Percentiles rank a stretch among this genome's conserved stretches.
Evolutionary conservation across 2,888 invertebrate species (phyloP).

Genomic region (Apamea epomidion): DNA sequence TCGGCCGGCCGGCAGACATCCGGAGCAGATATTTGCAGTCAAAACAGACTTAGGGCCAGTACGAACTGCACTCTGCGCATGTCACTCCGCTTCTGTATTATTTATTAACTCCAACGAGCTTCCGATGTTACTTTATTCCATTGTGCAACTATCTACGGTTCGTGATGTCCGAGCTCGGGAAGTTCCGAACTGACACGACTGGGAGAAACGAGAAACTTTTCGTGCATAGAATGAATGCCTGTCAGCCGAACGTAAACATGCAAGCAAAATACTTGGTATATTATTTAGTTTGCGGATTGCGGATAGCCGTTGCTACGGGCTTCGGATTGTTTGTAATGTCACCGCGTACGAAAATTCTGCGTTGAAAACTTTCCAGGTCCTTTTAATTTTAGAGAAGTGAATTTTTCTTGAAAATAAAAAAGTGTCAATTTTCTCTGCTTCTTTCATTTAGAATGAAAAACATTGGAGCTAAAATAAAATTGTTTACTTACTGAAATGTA

Average conservation of each 20-base stretch:
- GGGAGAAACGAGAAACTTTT: constrained; percentile 87
- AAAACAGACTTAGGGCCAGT: constrained; percentile 85
- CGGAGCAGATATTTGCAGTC: constrained; percentile 88
- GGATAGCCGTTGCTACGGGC: constrained; percentile 62
- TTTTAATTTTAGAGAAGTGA: constrained; percentile 44
- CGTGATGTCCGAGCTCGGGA: constrained; percentile 86
- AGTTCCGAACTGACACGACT: constrained; percentile 87
- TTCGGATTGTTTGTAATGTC: constrained; percentile 65
- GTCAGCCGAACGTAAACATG: constrained; percentile 88
- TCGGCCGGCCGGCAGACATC: constrained; percentile 77
- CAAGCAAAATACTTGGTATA: constrained; percentile 83
- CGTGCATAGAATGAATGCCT: constrained; percentile 89
- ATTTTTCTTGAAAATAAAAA: constrained; percentile 49
- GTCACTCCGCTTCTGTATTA: constrained; percentile 88
- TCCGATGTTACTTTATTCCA: constrained; percentile 90
- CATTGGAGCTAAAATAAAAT: constrained; percentile 52
- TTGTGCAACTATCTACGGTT: constrained; percentile 87
- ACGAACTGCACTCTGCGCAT: constrained; percentile 85
- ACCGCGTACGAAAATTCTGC: constrained; percentile 52
- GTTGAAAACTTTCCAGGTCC: constrained; percentile 48
- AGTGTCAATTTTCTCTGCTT: constrained; percentile 45
- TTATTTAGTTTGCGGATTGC: constrained; percentile 79
- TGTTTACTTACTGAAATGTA: constrained; percentile 57
- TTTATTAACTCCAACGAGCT: constrained; percentile 90
- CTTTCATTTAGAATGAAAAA: constrained; percentile 55